Evolutionary conservation across 2,888 invertebrate species (phyloP).

Genomic region (Dicranocentrus wangi): DNA sequence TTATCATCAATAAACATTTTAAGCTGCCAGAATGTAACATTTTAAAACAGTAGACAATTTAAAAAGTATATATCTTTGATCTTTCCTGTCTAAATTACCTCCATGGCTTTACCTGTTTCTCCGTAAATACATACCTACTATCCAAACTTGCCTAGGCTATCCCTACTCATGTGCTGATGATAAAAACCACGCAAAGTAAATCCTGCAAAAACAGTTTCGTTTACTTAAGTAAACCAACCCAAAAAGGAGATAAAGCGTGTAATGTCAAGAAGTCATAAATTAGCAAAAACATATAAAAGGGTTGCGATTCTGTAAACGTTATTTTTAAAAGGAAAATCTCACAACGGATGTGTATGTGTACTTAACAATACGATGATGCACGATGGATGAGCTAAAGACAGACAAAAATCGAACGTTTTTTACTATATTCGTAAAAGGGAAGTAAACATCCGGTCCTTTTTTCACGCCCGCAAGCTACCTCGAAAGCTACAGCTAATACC

Average conservation of each 20-base stretch:
- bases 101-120: background rate
- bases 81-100: too few species aligned
- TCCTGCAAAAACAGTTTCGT: slow-evolving; percentile 43
- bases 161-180: too few species aligned
- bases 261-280: slow-evolving; percentile 52
- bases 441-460: slow-evolving; percentile 73
- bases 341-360: slow-evolving; percentile 62
- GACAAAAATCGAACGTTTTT: slow-evolving; percentile 63
- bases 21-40: too few species aligned
- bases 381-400: slow-evolving; percentile 28
- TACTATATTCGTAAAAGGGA: slow-evolving; percentile 69
- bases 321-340: slow-evolving; percentile 21
- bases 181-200: too few species aligned
- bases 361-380: slow-evolving; percentile 39
- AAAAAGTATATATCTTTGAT: too few species aligned
- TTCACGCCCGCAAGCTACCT: slow-evolving; percentile 71
- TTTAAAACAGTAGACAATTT: too few species aligned
- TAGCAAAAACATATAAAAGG: slow-evolving; percentile 38
- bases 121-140: too few species aligned
- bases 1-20: too few species aligned
- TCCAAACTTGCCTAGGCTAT: too few species aligned
- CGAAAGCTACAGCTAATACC: too few species aligned
- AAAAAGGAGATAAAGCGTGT: slow-evolving; percentile 40
- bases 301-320: slow-evolving; percentile 10
- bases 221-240: slow-evolving; percentile 36